Evolutionary conservation across 2,797 vertebrate species (phyloP), one percentile per base, ranked within the genome.

Genomic region (Diplodus puntazzo): DNA sequence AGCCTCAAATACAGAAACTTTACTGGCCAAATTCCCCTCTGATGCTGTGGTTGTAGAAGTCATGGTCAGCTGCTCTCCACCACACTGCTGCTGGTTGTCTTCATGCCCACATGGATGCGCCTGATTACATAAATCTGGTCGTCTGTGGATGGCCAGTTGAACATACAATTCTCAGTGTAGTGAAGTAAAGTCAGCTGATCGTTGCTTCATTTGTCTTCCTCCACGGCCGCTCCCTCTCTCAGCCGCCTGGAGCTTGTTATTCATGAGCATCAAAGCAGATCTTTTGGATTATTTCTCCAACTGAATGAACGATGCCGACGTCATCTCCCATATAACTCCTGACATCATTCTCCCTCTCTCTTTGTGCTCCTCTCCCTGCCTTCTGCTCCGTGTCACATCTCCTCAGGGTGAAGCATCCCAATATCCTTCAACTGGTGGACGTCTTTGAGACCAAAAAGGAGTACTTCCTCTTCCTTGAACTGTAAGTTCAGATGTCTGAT

Each of bases 361-460:
- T 76, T 2, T 75, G 5, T 83, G 16, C 76, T 42, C 53, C 54
- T 65, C 25, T 73, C 77, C 68, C 34, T 84, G 63, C 68, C 50
- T 84, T 70, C 21, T 62, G 25, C 54, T 53, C 49, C 55, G 20
- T 81, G 59, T 76, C 67, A 53, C 46, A 39, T 75, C 81, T 21
- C 89, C 83, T 13, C 89, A 99, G 98, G 98, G 97, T 99, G 91
- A 99, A 98, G 86, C 98, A 99, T 84, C 96, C 97, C 88, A 99
- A 99, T 78, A 98, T 99, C 87, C 95, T 99, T 82, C 98, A 99
- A 79, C 94, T 99, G 95, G 97, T 99, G 85, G 98, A 99, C 1
- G 98, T 99, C 80, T 99, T 96, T 80, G 97, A 99, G 93, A 99
- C 98, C 70, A 97, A 97, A 92, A 99, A 99, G 84, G 98, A 99